These are phyloP conservation scores for Lonchura striata DNA, from an alignment of 2,113 vertebrate species.

Conservation along the genomic window DNA sequence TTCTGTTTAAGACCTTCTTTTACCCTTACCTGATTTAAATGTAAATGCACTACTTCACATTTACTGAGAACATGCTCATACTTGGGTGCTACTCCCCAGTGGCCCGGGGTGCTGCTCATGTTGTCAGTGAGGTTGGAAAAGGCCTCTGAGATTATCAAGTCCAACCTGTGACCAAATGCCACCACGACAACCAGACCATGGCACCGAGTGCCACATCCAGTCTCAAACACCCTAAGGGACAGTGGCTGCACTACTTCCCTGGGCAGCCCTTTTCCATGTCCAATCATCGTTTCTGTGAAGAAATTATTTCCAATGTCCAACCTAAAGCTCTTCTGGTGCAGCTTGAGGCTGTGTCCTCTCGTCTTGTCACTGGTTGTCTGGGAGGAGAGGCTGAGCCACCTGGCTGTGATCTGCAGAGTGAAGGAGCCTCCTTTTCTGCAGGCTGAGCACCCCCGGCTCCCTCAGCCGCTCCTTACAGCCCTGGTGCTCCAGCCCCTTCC, in stretches of 20 bases:
- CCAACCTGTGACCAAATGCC: background rate
- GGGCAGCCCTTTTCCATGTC: no score
- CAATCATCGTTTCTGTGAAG: background rate
- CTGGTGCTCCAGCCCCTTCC: background rate
- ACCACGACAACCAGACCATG: background rate
- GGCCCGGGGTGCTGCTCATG: rapidly evolving
- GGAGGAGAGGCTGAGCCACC: background rate
- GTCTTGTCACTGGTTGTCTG: background rate
- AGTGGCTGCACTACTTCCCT: background rate
- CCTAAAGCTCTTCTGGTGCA: background rate
- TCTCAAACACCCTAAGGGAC: background rate
- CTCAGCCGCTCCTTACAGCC: rapidly evolving
- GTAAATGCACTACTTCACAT: background rate
- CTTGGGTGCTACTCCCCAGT: background rate
- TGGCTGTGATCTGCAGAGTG: background rate
- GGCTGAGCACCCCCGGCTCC: background rate
- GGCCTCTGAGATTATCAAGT: background rate
- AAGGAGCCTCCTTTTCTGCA: background rate
- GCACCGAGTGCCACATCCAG: background rate
- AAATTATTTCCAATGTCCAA: background rate
- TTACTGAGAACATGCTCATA: background rate
- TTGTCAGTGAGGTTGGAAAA: background rate
- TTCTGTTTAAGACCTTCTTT: background rate
- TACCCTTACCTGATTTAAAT: background rate
- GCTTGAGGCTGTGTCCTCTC: background rate